These are phyloP conservation scores for Amiota mariae DNA, from an alignment of 2,888 invertebrate genomes.

Conservation along the genomic window DNA sequence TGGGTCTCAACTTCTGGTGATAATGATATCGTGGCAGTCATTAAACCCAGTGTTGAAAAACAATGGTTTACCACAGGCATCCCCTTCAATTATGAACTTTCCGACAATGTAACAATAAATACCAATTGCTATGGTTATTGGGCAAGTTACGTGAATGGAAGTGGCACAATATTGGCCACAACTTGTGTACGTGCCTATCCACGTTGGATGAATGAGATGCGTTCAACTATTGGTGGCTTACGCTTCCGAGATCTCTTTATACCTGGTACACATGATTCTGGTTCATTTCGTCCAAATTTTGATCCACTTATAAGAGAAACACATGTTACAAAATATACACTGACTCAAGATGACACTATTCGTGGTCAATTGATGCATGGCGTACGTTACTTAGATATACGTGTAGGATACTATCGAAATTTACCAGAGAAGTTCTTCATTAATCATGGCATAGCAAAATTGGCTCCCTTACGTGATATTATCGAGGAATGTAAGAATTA, in stretches of 20 bases:
- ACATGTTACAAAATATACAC: slow-evolving; percentile 74
- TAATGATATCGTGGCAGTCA: slow-evolving; percentile 62
- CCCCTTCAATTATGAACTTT: slow-evolving; percentile 66
- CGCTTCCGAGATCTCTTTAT: slow-evolving; percentile 77
- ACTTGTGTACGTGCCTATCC: slow-evolving; percentile 76
- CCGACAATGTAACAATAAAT: slow-evolving; percentile 60
- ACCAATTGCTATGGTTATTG: slow-evolving; percentile 72
- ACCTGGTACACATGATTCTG: slow-evolving; percentile 83
- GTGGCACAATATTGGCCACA: slow-evolving; percentile 67
- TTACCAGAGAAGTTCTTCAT: slow-evolving; percentile 74
- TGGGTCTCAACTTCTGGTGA: slow-evolving; percentile 68
- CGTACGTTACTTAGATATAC: slow-evolving; percentile 77
- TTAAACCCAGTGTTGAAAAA: slow-evolving; percentile 59
- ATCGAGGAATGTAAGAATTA: slow-evolving; percentile 76
- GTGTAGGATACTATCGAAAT: slow-evolving; percentile 75
- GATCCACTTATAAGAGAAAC: slow-evolving; percentile 70
- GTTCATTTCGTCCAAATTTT: slow-evolving; percentile 75
- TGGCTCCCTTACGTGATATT: slow-evolving; percentile 74
- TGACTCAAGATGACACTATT: slow-evolving; percentile 77
- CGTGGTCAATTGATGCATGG: slow-evolving; percentile 78
- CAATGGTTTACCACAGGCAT: slow-evolving; percentile 72
- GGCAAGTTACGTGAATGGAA: slow-evolving; percentile 70
- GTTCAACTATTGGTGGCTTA: slow-evolving; percentile 72
- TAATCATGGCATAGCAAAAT: slow-evolving; percentile 76
- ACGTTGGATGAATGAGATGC: slow-evolving; percentile 77